Conservation (phyloP, 2,797 vertebrate genomes). For the Tiaroga cobitis region DNA sequence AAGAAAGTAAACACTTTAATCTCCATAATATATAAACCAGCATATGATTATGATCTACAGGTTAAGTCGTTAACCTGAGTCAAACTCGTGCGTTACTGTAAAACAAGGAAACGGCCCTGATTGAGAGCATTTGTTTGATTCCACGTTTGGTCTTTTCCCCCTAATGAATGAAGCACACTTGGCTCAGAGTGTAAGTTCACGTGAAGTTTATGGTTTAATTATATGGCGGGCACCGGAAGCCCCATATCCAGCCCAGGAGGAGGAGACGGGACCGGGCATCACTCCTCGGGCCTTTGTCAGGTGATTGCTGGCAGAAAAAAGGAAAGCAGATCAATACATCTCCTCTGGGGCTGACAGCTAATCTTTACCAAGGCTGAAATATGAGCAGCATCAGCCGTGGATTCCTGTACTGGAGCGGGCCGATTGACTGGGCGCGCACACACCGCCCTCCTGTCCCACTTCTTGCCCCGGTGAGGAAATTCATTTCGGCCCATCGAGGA, state of each 20-base stretch:
- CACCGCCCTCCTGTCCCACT: slow-evolving; percentile 65
- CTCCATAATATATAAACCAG: background rate
- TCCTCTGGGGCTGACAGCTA: slow-evolving; percentile 86
- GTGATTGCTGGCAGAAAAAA: slow-evolving; percentile 86
- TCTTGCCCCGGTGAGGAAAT: slow-evolving; percentile 73
- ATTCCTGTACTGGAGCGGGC: slow-evolving; percentile 84
- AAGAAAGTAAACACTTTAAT: too few species aligned
- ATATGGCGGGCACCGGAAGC: slow-evolving; percentile 74
- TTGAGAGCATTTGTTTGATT: background rate
- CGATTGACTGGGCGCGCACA: slow-evolving; percentile 77
- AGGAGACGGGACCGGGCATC: slow-evolving; percentile 76
- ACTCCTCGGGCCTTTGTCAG: slow-evolving; percentile 85
- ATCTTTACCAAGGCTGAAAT: slow-evolving; percentile 87
- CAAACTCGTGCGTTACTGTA: background rate
- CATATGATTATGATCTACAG: background rate
- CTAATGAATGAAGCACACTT: slow-evolving; percentile 58
- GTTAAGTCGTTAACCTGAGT: background rate
- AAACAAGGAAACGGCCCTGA: background rate
- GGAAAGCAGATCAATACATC: slow-evolving; percentile 89
- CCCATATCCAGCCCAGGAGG: slow-evolving; percentile 49
- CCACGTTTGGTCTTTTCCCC: background rate
- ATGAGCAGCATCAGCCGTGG: slow-evolving; percentile 79
- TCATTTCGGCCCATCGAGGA: slow-evolving; percentile 65
- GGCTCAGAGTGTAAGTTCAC: slow-evolving; percentile 73
- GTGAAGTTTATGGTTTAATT: slow-evolving; percentile 79